Evolutionary conservation across 1,140 invertebrate genomes (phyloP), one percentile per base, ranked within the genome.

Genomic region (Drosophila ambigua): DNA sequence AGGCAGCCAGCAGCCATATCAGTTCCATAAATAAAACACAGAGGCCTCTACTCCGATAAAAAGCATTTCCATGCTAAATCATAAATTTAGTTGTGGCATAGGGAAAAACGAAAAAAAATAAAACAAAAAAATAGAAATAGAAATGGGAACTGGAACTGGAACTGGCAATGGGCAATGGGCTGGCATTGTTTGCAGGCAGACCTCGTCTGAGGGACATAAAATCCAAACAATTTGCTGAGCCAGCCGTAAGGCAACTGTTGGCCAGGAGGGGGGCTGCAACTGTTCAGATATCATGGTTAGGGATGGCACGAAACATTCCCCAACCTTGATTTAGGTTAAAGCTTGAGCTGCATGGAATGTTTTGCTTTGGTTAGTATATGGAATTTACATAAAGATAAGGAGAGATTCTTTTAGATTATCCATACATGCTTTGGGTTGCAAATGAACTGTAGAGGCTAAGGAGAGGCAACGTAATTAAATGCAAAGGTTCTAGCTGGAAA

Each of bases 41-140:
- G 20, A 48, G 49, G 55, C 23, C 41, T 39, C 51, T 16, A 9
- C 46, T 60, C 68, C 41, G 41, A 24, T 35, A 79, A 75, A 85
- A 85, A 85, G 78, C 82, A 78, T 85, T 85, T 87, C 78, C 78
- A 71, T 81, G 82, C 82, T 81, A 90, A 85, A 84, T 79, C 80
- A 90, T 85, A 90, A 87, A 87, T 84, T 81, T 81, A 84, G 69
- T 69, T 78, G 79, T 54, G 52, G 35, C 72, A 62, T 45, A 50
- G 52, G 20, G 66, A 65, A 78, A 81, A 71, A 55, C 57, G 44
- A 13, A 23, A 45, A 16, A 16, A 59, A 46, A 45, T 23, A 28
- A 20, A 13, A 16, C 13, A 43, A 28, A 54, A 46, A 43, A 65
- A 16, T 53, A 35, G 49, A 41, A 52, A 44, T 43, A 46, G 16